These are phyloP conservation scores for Sebastes fasciatus DNA, from an alignment of 2,113 vertebrate genomes.

Conservation along the genomic window DNA sequence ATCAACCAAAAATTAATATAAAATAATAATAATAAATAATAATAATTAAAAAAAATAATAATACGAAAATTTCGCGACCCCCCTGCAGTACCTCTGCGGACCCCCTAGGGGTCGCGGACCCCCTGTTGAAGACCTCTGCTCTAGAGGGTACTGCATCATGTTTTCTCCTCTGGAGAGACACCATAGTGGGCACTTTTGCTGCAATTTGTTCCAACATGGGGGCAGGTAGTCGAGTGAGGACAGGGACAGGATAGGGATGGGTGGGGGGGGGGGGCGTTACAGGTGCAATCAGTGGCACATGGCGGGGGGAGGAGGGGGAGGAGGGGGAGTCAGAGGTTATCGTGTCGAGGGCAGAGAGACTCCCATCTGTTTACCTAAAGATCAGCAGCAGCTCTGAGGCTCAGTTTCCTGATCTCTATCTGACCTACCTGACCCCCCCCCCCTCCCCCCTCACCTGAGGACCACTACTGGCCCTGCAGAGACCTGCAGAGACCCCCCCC, in stretches of 20 bases:
- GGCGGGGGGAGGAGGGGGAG: neutral
- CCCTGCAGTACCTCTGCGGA: no score
- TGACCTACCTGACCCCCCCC: conserved; percentile 16
- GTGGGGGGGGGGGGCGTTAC: conserved; percentile 9
- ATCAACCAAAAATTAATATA: no score
- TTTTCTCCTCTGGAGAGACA: no score
- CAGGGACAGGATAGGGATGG: conserved; percentile 22
- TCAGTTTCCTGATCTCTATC: conserved; percentile 85
- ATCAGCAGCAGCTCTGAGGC: conserved; percentile 56
- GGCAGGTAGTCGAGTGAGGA: neutral
- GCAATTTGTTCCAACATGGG: no score
- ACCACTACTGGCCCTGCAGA: neutral
- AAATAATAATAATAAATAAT: no score
- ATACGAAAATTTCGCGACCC: no score
- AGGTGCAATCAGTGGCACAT: conserved; percentile 23
- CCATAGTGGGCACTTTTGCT: no score
- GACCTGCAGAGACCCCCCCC: no score
- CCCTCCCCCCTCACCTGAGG: neutral
- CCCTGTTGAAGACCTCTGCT: no score
- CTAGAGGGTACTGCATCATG: no score
- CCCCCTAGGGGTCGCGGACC: no score
- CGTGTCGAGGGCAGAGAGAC: conserved; percentile 71
- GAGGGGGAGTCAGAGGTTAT: conserved; percentile 81
- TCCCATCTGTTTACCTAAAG: conserved; percentile 84
- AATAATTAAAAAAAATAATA: no score